Percentiles rank a stretch among this genome's conserved stretches.
Conservation (phyloP, 2,113 vertebrate genomes). For the Chlorodrepanis virens region DNA sequence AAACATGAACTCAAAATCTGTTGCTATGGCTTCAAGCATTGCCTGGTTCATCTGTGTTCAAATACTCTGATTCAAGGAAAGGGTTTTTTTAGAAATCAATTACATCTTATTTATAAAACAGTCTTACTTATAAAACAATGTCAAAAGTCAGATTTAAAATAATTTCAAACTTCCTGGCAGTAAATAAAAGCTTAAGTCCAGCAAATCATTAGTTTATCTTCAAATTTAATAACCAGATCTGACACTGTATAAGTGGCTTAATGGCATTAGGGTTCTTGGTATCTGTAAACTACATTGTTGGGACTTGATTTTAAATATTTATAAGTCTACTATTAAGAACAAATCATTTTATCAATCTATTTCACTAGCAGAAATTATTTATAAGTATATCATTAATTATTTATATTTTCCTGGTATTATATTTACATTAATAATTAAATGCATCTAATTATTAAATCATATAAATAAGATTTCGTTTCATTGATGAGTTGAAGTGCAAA, state of each 20-base stretch:
- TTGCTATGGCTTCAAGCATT: not conserved
- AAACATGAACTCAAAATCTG: not conserved
- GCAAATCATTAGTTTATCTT: conserved; percentile 11
- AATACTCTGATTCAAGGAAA: not conserved
- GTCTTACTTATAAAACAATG: not conserved
- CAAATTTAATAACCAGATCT: conserved; percentile 34
- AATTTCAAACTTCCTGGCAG: not conserved
- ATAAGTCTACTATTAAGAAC: conserved; percentile 72
- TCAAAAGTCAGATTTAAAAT: not conserved
- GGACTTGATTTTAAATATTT: conserved; percentile 74
- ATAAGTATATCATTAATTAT: conserved; percentile 80
- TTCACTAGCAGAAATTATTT: conserved; percentile 80
- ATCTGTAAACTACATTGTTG: conserved; percentile 63
- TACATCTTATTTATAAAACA: conserved; percentile 21
- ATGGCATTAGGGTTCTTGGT: conserved; percentile 60
- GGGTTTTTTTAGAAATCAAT: not conserved
- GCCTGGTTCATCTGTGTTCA: not conserved
- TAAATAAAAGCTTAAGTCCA: conserved; percentile 25
- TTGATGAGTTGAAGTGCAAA: conserved; percentile 75
- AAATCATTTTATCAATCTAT: conserved; percentile 80
- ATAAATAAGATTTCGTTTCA: conserved; percentile 77
- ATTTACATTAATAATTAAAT: conserved; percentile 81
- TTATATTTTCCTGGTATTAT: conserved; percentile 78
- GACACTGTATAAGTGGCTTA: conserved; percentile 17
- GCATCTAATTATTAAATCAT: conserved; percentile 80